These are phyloP conservation scores for Sturnira hondurensis DNA, from an alignment of 2,113 vertebrate species.

Conservation along the genomic window DNA sequence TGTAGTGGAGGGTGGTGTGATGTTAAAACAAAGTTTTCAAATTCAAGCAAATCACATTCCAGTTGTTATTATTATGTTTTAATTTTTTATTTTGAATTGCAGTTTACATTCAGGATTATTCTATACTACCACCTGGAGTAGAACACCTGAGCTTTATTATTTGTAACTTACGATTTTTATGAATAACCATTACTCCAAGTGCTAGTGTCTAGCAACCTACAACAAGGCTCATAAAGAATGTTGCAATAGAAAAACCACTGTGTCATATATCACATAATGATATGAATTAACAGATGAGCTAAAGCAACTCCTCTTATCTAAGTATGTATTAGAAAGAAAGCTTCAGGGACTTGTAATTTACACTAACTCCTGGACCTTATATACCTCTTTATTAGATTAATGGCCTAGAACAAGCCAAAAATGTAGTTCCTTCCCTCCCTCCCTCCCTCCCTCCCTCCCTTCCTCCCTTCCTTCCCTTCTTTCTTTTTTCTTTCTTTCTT, in stretches of 20 bases:
- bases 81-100: background rate
- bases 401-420: background rate
- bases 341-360: slow-evolving; percentile 20
- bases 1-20: background rate
- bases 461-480: fast-evolving
- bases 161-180: background rate
- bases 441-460: too few species aligned
- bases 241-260: background rate
- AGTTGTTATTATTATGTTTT: background rate
- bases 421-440: too few species aligned
- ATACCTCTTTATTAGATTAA: background rate
- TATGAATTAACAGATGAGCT: background rate
- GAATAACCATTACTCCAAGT: background rate
- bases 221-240: background rate
- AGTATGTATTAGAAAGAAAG: background rate
- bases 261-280: background rate
- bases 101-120: background rate
- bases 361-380: background rate
- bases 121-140: background rate
- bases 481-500: too few species aligned
- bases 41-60: background rate
- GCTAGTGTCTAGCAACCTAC: background rate
- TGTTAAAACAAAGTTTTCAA: background rate
- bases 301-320: background rate
- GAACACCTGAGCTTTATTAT: background rate